Base-by-base conservation (phyloP, 1,140 invertebrate species). In the Temnothorax curvispinosus region DNA sequence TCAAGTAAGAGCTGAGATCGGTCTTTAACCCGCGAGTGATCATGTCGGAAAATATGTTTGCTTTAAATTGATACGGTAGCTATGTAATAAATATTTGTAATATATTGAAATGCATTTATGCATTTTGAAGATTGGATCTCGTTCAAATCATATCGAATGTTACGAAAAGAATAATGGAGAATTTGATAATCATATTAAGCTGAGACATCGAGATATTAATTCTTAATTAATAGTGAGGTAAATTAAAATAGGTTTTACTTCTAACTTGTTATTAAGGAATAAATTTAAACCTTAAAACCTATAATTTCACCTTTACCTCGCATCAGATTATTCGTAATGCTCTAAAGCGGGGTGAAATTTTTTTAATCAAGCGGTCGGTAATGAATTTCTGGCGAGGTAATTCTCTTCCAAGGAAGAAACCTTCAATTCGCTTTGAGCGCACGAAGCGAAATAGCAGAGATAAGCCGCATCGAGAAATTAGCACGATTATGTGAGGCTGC, bases 361-460 rank as follows among this genome's bases (percentile, higher is more conserved):
- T 69, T 54, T 80, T 13, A 67, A 69, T 52, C 77, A 38, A 38
- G 64, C 27, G 32, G 32, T n/a, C 47, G 47, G 41, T 78, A 65
- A 78, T 64, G 75, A 78, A 78, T 78, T 78, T 64, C 58, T 18
- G 18, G 18, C 75, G 41, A 47, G 27, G 44, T 64, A 78, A 78
- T 64, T 78, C 38, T 35, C 9, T 21, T 27, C 27, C 74, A 13
- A 13, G 32, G 72, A 13, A 38, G 75, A 13, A n/a, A 64, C 58
- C 44, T 32, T 54, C 35, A 74, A 75, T 74, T 74, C 72, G 35
- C 54, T 21, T 38, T 11, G 41, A 50, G 60, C 60, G 27, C 9
- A 9, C 18, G 18, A n/a, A 80, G 47, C 58, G 27, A 44, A 9
- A 15, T 8, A 38, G 13, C 27, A 4, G 15, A 8, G n/a, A 82